These are phyloP conservation scores for Takifugu ocellatus DNA, from an alignment of 2,797 vertebrate genomes.

Conservation along the genomic window DNA sequence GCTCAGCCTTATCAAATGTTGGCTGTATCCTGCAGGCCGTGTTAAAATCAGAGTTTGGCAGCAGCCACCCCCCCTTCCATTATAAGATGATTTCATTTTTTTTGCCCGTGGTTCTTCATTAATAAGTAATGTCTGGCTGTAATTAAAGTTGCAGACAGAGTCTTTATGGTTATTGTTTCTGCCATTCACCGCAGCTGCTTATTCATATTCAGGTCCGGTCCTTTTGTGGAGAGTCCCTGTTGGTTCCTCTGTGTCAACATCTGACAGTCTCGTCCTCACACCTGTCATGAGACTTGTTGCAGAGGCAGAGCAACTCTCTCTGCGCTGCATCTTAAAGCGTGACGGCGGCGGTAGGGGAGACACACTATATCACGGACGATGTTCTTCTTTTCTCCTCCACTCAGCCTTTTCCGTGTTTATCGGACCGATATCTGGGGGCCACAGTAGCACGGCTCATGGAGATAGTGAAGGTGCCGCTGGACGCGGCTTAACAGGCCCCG, in stretches of 20 bases:
- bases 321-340: slow-evolving; percentile 37
- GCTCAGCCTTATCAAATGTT: slow-evolving; percentile 64
- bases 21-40: slow-evolving; percentile 41
- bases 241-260: slow-evolving; percentile 37
- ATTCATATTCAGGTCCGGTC: slow-evolving; percentile 19
- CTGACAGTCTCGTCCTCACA: slow-evolving; percentile 41
- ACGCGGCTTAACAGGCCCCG: slow-evolving; percentile 55
- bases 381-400: slow-evolving; percentile 44
- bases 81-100: slow-evolving; percentile 1
- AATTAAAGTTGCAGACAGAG: slow-evolving; percentile 13
- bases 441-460: slow-evolving; percentile 47
- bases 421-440: slow-evolving; percentile 33
- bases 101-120: slow-evolving; percentile 21
- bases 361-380: slow-evolving; percentile 45
- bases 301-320: slow-evolving; percentile 26
- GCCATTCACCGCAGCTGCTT: slow-evolving; percentile 17
- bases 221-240: slow-evolving; percentile 7
- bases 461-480: slow-evolving; percentile 59
- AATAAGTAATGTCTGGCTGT: slow-evolving; percentile 21
- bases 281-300: slow-evolving; percentile 49
- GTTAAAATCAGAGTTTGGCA: slow-evolving; percentile 23
- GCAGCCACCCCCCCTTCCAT: slow-evolving; percentile 16
- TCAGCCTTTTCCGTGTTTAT: slow-evolving; percentile 52
- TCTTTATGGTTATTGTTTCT: slow-evolving; percentile 7
- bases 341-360: slow-evolving; percentile 12